Percentiles rank a stretch among this genome's conserved stretches.
Conservation (phyloP, 2,113 vertebrate species). For the Kobus ellipsiprymnus region DNA sequence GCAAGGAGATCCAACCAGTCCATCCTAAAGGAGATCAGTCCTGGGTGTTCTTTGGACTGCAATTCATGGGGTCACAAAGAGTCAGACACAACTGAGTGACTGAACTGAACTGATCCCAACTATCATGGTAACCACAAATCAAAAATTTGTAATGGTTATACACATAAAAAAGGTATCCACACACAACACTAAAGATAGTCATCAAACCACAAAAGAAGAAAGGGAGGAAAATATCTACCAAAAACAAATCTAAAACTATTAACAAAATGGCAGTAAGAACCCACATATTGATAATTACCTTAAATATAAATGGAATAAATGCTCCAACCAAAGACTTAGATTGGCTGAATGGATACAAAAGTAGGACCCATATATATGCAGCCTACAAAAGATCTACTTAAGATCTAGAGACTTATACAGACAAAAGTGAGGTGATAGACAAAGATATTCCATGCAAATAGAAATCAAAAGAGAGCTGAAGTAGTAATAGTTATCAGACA, state of each 20-base stretch:
- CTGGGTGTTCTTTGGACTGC: too few species aligned
- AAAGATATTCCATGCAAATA: not conserved
- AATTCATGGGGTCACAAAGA: too few species aligned
- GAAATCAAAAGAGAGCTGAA: not conserved
- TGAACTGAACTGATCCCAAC: not conserved
- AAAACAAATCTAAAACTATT: not conserved
- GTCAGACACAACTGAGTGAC: rapidly evolving
- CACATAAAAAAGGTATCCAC: not conserved
- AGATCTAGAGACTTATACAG: not conserved
- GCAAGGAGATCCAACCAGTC: too few species aligned
- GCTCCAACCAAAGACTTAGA: not conserved
- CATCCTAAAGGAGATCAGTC: too few species aligned
- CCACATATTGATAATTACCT: not conserved
- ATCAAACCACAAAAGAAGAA: not conserved
- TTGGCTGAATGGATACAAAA: not conserved
- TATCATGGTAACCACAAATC: not conserved
- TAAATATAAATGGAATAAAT: not conserved
- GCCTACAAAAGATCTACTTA: not conserved
- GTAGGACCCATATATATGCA: not conserved
- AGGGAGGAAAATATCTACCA: not conserved
- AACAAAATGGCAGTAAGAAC: not conserved
- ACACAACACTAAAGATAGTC: not conserved
- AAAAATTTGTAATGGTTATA: not conserved
- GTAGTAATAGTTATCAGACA: not conserved
- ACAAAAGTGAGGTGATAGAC: not conserved